These are phyloP conservation scores for Vipera latastei DNA, from an alignment of 2,797 vertebrate genomes.

Conservation along the genomic window DNA sequence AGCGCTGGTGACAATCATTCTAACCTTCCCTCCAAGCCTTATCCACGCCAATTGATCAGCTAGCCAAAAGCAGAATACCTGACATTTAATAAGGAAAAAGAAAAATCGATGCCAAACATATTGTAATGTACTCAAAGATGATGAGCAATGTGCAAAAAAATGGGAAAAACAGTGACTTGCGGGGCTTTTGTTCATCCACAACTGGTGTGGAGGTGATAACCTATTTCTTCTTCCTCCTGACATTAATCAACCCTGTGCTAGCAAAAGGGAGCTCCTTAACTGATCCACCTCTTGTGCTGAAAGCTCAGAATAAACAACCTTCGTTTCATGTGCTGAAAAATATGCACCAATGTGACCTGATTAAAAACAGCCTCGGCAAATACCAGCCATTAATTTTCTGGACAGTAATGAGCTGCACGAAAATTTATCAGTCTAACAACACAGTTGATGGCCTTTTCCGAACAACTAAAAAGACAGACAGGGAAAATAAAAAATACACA, in stretches of 20 bases:
- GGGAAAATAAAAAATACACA: neutral
- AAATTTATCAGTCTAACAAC: neutral
- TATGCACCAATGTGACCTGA: slow-evolving; percentile 2
- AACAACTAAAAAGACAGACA: neutral
- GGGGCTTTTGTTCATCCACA: neutral
- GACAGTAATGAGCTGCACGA: slow-evolving; percentile 15
- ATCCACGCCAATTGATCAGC: neutral
- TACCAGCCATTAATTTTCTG: neutral
- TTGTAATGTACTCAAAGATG: neutral
- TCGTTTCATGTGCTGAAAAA: neutral
- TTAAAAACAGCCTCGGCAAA: slow-evolving; percentile 4
- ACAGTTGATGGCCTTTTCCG: slow-evolving; percentile 23
- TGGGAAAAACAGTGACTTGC: slow-evolving; percentile 7
- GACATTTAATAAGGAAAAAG: neutral
- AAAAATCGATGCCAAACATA: neutral
- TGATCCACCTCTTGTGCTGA: neutral
- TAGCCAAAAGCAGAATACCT: neutral
- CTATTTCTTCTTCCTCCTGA: slow-evolving; percentile 4
- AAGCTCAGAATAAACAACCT: slow-evolving; percentile 3
- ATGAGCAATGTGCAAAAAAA: neutral
- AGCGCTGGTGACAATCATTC: neutral
- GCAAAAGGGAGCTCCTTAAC: rapidly evolving
- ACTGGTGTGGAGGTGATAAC: slow-evolving; percentile 24
- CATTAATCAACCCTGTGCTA: rapidly evolving
- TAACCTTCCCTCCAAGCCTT: neutral